Percentiles rank a stretch among this genome's conserved stretches.
Conservation (phyloP, 2,797 vertebrate species). For the Megaceryle alcyon region DNA sequence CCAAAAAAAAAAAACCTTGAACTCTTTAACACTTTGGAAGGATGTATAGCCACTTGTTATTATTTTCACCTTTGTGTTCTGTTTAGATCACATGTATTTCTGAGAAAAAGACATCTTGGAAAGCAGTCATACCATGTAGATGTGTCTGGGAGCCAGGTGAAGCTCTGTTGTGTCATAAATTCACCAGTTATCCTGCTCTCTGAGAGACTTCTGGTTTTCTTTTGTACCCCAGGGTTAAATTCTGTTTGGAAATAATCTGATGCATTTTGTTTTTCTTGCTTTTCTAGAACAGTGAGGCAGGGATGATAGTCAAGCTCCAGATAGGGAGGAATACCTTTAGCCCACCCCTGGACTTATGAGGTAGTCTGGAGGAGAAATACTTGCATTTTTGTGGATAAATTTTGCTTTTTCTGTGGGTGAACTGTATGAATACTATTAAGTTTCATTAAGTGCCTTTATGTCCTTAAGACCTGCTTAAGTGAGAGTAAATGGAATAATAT, state of each 20-base stretch:
- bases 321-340: not conserved
- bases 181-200: not conserved
- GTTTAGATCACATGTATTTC: not conserved
- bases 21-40: not conserved
- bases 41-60: not conserved
- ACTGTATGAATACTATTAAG: not conserved
- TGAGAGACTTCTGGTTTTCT: not conserved
- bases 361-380: not conserved
- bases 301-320: not conserved
- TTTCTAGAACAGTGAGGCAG: not conserved
- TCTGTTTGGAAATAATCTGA: not conserved
- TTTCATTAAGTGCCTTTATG: not conserved
- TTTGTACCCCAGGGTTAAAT: not conserved
- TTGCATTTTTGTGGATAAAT: not conserved
- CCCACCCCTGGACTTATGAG: not conserved
- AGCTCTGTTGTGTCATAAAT: not conserved
- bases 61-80: not conserved
- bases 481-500: not conserved
- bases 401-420: not conserved
- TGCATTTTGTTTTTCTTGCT: not conserved
- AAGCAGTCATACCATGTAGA: not conserved
- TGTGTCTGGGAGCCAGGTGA: not conserved
- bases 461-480: not conserved
- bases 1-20: not conserved
- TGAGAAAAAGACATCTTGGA: not conserved